Conservation (phyloP, 2,888 invertebrate genomes). For the Ditula angustiorana region DNA sequence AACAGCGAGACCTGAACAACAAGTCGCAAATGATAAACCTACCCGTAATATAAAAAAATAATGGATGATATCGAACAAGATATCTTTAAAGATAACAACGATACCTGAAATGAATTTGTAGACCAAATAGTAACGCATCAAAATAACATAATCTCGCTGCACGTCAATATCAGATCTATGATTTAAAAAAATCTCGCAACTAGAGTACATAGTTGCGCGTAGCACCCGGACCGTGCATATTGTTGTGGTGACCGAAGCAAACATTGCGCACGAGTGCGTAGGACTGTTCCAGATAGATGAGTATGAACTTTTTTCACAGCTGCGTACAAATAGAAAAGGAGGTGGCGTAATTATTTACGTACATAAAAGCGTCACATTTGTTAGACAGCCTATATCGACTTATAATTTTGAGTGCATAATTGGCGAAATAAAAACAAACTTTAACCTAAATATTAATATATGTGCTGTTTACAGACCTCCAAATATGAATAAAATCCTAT, state of each 20-base stretch:
- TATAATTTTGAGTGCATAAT: neutral
- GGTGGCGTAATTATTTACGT: neutral
- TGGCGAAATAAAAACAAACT: neutral
- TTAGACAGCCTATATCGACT: neutral
- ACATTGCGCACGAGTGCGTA: neutral
- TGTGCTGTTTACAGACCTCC: no score
- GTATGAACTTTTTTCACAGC: neutral
- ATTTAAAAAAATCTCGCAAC: neutral
- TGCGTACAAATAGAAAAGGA: neutral
- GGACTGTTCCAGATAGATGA: neutral
- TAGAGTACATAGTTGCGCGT: neutral
- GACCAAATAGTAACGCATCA: neutral
- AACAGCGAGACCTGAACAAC: neutral
- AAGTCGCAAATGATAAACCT: neutral
- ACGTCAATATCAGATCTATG: neutral
- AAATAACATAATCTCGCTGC: neutral
- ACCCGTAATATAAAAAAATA: neutral
- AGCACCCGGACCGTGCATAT: neutral
- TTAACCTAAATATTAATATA: no score
- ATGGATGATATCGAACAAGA: neutral
- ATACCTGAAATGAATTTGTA: neutral
- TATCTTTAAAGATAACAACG: neutral
- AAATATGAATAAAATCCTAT: no score
- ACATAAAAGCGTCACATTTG: neutral
- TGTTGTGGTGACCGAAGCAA: neutral